Percentiles rank a stretch among this genome's conserved stretches.
These are phyloP conservation scores for Dermatemys mawii DNA, from an alignment of 2,113 vertebrate species.

Conservation along the genomic window DNA sequence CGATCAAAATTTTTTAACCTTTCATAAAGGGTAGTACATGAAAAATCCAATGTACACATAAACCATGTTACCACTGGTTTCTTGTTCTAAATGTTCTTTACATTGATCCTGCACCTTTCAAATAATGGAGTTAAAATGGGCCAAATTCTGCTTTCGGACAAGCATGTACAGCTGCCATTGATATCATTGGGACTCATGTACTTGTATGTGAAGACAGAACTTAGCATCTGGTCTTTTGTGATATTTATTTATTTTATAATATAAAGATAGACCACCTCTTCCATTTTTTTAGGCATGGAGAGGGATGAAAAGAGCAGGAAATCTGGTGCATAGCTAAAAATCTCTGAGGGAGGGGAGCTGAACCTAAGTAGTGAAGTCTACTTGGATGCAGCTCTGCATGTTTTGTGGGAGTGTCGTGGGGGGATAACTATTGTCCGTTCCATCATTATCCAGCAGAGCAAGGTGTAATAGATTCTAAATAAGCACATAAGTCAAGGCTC, in stretches of 20 bases:
- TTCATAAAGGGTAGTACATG: neutral
- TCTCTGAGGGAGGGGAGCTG: neutral
- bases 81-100: neutral
- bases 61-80: neutral
- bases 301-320: neutral
- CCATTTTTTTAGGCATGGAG: neutral
- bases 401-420: neutral
- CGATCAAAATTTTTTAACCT: neutral
- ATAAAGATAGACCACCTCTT: neutral
- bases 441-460: neutral
- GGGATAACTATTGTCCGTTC: neutral
- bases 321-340: neutral
- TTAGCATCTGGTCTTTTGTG: neutral
- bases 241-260: neutral
- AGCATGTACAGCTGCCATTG: neutral
- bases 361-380: neutral
- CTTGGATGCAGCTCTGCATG: neutral
- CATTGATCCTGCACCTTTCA: neutral
- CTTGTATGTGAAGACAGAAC: neutral
- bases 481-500: neutral
- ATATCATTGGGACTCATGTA: neutral
- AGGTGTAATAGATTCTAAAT: fast-evolving
- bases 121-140: neutral
- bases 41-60: neutral
- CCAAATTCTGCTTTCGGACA: neutral